Conservation (phyloP, 23 tunicate genomes). For the Trididemnum nubilum region DNA sequence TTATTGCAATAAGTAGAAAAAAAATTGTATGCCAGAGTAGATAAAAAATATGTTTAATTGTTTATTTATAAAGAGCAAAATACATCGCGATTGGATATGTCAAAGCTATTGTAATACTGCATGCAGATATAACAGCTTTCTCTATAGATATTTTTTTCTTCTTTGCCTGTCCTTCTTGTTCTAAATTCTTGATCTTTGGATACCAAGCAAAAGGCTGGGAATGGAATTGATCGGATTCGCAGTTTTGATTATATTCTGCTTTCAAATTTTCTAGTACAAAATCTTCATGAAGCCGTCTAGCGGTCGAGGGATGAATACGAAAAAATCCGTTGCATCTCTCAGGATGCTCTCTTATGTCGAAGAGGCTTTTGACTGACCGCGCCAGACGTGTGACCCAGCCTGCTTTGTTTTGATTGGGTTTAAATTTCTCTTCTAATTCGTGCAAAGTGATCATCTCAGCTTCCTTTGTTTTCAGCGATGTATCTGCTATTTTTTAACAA, state of each 20-base stretch:
- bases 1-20: too few species aligned
- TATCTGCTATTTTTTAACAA: too few species aligned
- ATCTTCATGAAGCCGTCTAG: not conserved
- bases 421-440: too few species aligned
- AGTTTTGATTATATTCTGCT: not conserved
- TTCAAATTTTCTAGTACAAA: not conserved
- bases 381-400: too few species aligned
- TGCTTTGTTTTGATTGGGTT: too few species aligned
- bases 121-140: not conserved
- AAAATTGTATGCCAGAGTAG: too few species aligned
- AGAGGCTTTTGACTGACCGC: not conserved
- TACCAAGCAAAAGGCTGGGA: not conserved
- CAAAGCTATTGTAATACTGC: not conserved
- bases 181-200: not conserved
- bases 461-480: too few species aligned
- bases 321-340: not conserved
- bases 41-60: too few species aligned
- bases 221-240: not conserved
- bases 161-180: not conserved
- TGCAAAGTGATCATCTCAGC: too few species aligned
- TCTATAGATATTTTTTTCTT: not conserved
- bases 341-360: not conserved
- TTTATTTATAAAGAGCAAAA: not conserved
- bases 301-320: not conserved
- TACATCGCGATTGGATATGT: not conserved